Evolutionary conservation across 2,888 invertebrate species (phyloP).

Genomic region (Tuberolachnus salignus): DNA sequence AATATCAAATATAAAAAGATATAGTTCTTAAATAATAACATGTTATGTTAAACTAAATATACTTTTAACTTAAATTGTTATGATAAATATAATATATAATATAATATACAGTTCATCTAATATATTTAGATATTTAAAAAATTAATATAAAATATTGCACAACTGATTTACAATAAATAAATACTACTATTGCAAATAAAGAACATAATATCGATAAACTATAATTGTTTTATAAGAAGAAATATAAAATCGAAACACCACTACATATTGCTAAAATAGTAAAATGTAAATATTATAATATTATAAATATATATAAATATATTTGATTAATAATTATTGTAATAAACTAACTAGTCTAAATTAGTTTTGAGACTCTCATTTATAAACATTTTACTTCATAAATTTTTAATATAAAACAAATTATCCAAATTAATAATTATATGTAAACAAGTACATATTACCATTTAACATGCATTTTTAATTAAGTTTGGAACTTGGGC

Average conservation of each 20-base stretch:
- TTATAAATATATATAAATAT: background rate
- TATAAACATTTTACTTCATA: too few relatives aligned
- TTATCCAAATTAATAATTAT: background rate
- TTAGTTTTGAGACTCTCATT: too few relatives aligned
- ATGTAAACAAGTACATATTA: background rate
- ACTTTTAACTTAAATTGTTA: conserved; percentile 22
- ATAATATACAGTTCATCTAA: conserved; percentile 9
- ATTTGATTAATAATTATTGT: background rate
- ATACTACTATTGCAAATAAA: conserved; percentile 20
- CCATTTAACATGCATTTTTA: background rate
- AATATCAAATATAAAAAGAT: conserved; percentile 34
- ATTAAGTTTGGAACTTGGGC: background rate
- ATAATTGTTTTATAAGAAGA: background rate
- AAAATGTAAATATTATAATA: background rate
- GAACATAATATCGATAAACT: background rate
- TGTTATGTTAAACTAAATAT: conserved; percentile 9
- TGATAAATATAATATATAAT: background rate
- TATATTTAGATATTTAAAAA: conserved; percentile 14
- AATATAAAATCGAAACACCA: conserved; percentile 7
- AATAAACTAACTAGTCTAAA: too few relatives aligned
- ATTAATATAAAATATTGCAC: conserved; percentile 40
- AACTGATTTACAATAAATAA: conserved; percentile 30
- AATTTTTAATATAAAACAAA: background rate
- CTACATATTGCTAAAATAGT: background rate
- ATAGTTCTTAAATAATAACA: conserved; percentile 33